Conservation (phyloP, 2,113 vertebrate genomes). For the Budorcas taxicolor region DNA sequence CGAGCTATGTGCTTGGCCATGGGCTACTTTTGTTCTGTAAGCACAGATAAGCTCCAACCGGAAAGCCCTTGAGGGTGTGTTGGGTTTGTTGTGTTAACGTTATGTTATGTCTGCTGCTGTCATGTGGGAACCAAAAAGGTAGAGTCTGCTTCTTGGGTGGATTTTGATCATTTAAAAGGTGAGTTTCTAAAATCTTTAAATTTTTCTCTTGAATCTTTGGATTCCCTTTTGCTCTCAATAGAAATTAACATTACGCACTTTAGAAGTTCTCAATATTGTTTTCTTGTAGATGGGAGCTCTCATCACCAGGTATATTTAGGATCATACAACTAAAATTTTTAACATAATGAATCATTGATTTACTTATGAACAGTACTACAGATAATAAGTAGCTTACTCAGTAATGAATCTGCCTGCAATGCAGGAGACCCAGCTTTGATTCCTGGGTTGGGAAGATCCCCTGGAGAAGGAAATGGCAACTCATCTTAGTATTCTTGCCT, state of each 20-base stretch:
- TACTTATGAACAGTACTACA: background rate
- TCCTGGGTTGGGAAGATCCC: background rate
- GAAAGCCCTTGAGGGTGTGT: accelerated
- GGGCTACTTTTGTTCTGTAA: background rate
- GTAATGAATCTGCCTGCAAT: background rate
- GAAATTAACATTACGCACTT: background rate
- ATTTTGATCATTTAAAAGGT: conserved; percentile 92
- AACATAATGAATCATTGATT: background rate
- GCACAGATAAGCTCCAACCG: background rate
- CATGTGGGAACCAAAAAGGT: background rate
- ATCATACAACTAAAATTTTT: background rate
- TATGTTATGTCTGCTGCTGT: background rate
- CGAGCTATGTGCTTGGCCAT: accelerated
- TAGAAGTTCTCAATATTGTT: background rate
- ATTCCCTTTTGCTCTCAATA: background rate
- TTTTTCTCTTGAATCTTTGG: background rate
- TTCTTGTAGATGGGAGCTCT: background rate
- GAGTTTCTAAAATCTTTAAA: conserved; percentile 17
- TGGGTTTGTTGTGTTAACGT: background rate
- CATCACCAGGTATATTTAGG: background rate
- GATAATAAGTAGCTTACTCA: background rate
- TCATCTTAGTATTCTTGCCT: background rate
- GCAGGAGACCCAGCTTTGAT: background rate
- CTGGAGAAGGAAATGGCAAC: background rate
- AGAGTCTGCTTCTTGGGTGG: conserved; percentile 90